These are phyloP conservation scores for Noctua comes DNA, from an alignment of 2,888 invertebrate genomes.

Conservation along the genomic window DNA sequence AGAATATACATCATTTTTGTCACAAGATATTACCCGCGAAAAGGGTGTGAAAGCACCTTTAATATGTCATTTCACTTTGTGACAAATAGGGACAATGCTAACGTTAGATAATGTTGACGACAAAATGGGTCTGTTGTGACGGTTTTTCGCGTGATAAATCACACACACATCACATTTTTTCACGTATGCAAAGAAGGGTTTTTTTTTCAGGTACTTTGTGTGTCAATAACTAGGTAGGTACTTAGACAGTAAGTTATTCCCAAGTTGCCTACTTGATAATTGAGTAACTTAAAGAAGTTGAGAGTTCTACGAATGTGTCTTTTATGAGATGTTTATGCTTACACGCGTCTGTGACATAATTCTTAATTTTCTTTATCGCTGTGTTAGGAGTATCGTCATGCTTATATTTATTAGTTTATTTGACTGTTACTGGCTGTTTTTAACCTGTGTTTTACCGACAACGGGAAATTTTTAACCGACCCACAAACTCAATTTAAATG, in stretches of 20 bases:
- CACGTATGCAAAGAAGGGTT: not conserved
- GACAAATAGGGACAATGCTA: conserved; percentile 64
- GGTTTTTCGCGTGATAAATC: conserved; percentile 30
- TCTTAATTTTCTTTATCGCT: not conserved
- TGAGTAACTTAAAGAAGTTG: not conserved
- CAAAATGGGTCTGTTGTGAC: conserved; percentile 61
- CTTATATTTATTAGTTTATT: not conserved
- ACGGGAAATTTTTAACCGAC: not conserved
- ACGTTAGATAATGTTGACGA: conserved; percentile 50
- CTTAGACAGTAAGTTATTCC: not conserved
- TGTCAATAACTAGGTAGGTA: not conserved
- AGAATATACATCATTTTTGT: conserved; percentile 65
- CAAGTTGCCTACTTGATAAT: not conserved
- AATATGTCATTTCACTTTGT: conserved; percentile 59
- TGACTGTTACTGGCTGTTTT: no score
- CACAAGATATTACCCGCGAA: conserved; percentile 58
- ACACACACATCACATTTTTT: no score
- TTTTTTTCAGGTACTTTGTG: conserved; percentile 4
- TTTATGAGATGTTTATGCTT: not conserved
- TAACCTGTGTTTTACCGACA: not conserved
- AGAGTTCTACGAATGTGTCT: not conserved
- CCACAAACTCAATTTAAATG: conserved; percentile 1
- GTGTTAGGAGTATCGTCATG: not conserved
- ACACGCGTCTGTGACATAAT: not conserved
- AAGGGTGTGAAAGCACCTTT: conserved; percentile 63